Evolutionary conservation across 2,113 vertebrate genomes (phyloP).

Genomic region (Prinia subflava): DNA sequence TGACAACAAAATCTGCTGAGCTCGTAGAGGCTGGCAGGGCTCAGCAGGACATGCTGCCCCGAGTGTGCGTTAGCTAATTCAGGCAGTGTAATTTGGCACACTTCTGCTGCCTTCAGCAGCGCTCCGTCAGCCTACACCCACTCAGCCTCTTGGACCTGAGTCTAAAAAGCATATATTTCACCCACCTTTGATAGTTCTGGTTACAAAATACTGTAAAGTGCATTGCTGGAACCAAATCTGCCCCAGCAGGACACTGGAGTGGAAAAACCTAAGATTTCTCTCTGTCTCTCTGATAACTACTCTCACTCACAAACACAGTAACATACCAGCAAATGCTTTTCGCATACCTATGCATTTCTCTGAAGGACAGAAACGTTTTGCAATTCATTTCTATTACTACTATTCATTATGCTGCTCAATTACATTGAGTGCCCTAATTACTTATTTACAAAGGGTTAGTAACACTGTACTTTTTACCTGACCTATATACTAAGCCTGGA

Average conservation of each 20-base stretch:
- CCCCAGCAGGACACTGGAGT: not conserved
- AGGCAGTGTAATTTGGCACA: not conserved
- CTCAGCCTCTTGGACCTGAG: not conserved
- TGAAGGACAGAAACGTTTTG: not conserved
- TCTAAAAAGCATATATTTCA: conserved; percentile 41
- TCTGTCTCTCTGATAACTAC: not conserved
- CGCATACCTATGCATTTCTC: conserved; percentile 9
- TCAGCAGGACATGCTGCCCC: not conserved
- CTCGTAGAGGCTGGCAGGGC: fast-evolving
- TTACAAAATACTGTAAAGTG: conserved; percentile 43
- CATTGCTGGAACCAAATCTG: conserved; percentile 37
- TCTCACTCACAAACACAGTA: not conserved
- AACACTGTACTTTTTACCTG: not conserved
- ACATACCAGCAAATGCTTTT: not conserved
- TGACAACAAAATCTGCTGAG: not conserved
- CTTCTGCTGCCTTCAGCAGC: not conserved
- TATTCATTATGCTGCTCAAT: conserved; percentile 65
- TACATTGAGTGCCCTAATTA: conserved; percentile 48
- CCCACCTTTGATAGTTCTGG: conserved; percentile 10
- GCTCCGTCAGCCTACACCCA: not conserved
- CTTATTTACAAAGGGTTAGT: conserved; percentile 61
- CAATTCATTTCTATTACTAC: conserved; percentile 3
- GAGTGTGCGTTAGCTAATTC: not conserved
- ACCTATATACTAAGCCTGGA: not conserved
- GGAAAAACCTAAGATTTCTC: conserved; percentile 29